Conservation (phyloP, 2,797 vertebrate genomes). For the Chloroceryle amazona region DNA sequence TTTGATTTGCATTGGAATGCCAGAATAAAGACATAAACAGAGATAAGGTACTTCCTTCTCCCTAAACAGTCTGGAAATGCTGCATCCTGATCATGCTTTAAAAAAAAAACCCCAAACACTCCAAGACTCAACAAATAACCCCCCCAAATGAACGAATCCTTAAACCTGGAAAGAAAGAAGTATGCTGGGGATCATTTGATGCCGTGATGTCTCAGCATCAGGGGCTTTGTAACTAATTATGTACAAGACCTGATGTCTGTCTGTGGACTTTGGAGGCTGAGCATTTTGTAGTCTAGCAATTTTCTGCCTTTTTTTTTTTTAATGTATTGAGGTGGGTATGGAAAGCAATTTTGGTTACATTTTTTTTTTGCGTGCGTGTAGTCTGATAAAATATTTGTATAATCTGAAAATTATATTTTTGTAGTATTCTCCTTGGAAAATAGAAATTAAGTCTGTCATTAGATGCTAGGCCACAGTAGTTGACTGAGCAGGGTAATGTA, state of each 20-base stretch:
- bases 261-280: conserved; percentile 31
- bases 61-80: background rate
- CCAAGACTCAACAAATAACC: background rate
- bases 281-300: conserved; percentile 38
- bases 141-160: background rate
- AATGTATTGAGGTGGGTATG: conserved; percentile 44
- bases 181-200: background rate
- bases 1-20: conserved; percentile 49
- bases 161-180: conserved; percentile 40
- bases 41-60: background rate
- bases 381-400: conserved; percentile 82
- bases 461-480: conserved; percentile 81
- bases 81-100: background rate
- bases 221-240: conserved; percentile 68
- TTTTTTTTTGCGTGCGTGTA: conserved; percentile 16
- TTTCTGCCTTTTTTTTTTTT: conserved; percentile 1
- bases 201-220: background rate
- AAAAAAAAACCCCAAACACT: background rate
- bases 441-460: conserved; percentile 83
- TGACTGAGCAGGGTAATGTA: conserved; percentile 84
- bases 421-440: conserved; percentile 77
- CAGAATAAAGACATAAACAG: conserved; percentile 61
- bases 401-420: conserved; percentile 81
- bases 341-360: conserved; percentile 60
- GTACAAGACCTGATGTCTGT: conserved; percentile 65